Conservation (phyloP, 2,888 invertebrate genomes). For the Pyrgus malvae region DNA sequence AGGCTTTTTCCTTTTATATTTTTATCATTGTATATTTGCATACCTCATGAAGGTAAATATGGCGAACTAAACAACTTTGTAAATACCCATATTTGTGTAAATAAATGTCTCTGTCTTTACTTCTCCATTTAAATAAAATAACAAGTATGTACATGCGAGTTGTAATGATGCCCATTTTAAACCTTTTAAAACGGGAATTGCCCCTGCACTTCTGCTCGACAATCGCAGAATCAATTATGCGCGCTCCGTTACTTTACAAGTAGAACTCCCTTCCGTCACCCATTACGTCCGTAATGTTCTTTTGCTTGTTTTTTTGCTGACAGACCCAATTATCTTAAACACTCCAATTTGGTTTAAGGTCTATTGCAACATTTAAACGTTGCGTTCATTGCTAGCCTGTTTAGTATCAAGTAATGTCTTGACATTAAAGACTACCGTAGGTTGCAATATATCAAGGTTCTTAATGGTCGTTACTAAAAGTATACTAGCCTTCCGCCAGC, state of each 20-base stretch:
- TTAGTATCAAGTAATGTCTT: not conserved
- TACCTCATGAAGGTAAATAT: too few species aligned
- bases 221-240: constrained; percentile 36
- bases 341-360: constrained; percentile 38
- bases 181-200: too few species aligned
- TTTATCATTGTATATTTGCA: too few species aligned
- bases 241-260: constrained; percentile 33
- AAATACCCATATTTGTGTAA: too few species aligned
- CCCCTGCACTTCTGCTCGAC: constrained; percentile 27
- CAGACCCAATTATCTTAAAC: constrained; percentile 25
- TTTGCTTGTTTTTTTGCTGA: constrained; percentile 14
- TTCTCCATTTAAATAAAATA: too few species aligned
- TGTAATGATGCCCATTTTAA: too few species aligned
- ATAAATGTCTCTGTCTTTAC: too few species aligned
- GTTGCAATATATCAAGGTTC: not conserved
- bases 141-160: too few species aligned
- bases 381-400: constrained; percentile 31
- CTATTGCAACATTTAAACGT: constrained; percentile 33
- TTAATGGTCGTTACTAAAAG: not conserved
- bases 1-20: too few species aligned
- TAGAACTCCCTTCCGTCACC: constrained; percentile 10
- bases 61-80: too few species aligned
- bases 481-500: too few species aligned
- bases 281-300: constrained; percentile 17
- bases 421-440: not conserved